Base-by-base conservation (phyloP, 2,888 invertebrate genomes). In the Metacarcinus magister region DNA sequence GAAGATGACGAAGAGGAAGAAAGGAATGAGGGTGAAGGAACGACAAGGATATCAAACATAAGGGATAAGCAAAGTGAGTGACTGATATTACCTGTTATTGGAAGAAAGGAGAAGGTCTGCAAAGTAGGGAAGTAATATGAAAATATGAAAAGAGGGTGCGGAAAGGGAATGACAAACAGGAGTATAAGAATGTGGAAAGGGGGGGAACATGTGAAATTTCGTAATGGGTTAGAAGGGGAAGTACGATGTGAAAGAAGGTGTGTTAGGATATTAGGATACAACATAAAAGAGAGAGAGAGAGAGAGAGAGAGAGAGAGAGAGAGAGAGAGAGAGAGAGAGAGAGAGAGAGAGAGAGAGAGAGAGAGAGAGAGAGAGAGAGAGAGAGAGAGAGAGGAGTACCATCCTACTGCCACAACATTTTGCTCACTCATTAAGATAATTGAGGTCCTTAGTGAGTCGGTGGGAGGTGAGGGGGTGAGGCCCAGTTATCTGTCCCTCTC, bases 371-470 rank as follows among this genome's bases (percentile, higher is more conserved):
- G 32, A 82, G 82, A 28, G 32, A 82, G 82, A 82, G 32, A 32
- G 82, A 32, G 10, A 32, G 32, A 28, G 19, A 82, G 32, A 82
- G 28, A 82, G 67, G 82, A 82, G 82, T 82, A 82, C 32, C 28
- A 82, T 67, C 19, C 67, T 19, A 67, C 67, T 19, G 13, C 82
- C 82, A 82, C 82, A 7, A 82, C 82, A 82, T 82, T 82, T 82
- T 82, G 82, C 82, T 82, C 82, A 82, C 82, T 82, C 82, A 82
- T 82, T 82, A 82, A 82, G 82, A 82, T 82, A 82, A 82, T 82
- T 82, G 82, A 82, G 82, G 82, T 82, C 82, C 82, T 82, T 28
- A 82, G 82, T 82, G 82, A 82, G 82, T 32, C 10, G 32, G 5
- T 5, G 82, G 82, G 82, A 2, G 28, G n/a, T 28, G 82, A 2